Evolutionary conservation across 2,797 vertebrate species (phyloP).

Genomic region (Phoxinus dragarum): DNA sequence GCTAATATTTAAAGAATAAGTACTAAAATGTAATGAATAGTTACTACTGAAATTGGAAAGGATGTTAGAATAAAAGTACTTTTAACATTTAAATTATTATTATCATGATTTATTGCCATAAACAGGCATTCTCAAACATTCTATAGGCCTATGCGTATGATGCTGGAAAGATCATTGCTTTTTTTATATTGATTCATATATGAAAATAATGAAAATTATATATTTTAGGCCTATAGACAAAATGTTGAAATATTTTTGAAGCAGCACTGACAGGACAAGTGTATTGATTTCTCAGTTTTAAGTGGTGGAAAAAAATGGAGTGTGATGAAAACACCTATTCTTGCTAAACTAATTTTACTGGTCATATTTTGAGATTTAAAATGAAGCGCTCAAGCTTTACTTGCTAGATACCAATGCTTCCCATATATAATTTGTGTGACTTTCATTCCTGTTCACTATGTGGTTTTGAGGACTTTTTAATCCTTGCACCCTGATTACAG

Average conservation of each 20-base stretch:
- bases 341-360: conserved; percentile 45
- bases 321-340: conserved; percentile 11
- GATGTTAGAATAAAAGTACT: not conserved
- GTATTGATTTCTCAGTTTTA: not conserved
- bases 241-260: not conserved
- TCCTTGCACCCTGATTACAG: not conserved
- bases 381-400: not conserved
- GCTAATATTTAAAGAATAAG: not conserved
- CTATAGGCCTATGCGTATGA: not conserved
- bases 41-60: not conserved
- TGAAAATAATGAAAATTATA: too few relatives aligned
- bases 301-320: not conserved
- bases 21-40: not conserved
- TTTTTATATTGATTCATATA: not conserved
- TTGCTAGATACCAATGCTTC: not conserved
- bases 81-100: not conserved
- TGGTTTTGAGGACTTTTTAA: conserved; percentile 12
- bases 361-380: not conserved
- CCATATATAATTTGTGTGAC: not conserved
- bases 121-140: not conserved
- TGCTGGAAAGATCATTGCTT: not conserved
- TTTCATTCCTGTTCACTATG: not conserved
- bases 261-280: not conserved
- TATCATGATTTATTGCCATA: not conserved
- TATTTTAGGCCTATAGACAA: too few relatives aligned